Conservation (phyloP, 2,797 vertebrate species). For the Hybognathus amarus region DNA sequence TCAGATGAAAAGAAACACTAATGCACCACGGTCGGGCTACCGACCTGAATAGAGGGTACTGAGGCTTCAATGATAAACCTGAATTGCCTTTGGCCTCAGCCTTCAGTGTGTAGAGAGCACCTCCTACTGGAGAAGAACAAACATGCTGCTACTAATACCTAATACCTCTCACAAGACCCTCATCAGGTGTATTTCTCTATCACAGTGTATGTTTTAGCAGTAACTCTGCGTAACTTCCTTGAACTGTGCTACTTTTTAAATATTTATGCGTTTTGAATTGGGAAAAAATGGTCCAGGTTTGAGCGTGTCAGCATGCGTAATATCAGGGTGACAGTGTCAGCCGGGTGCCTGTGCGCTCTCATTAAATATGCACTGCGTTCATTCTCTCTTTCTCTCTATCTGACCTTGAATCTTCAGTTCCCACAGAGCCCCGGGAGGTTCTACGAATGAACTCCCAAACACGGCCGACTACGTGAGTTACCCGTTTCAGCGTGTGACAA, state of each 20-base stretch:
- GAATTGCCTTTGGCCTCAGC: slow-evolving; percentile 11
- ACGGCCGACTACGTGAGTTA: slow-evolving; percentile 85
- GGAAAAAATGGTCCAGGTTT: neutral
- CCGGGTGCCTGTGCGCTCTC: neutral
- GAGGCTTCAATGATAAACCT: slow-evolving; percentile 42
- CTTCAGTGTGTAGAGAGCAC: slow-evolving; percentile 39
- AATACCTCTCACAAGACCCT: slow-evolving; percentile 6
- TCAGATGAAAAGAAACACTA: slow-evolving; percentile 53
- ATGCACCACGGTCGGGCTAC: slow-evolving; percentile 45
- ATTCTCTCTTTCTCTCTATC: slow-evolving; percentile 9
- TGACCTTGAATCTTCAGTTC: slow-evolving; percentile 51
- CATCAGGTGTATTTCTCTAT: neutral
- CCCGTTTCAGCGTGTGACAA: slow-evolving; percentile 81
- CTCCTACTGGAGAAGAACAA: slow-evolving; percentile 44
- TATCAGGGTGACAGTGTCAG: slow-evolving; percentile 4
- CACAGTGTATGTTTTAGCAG: neutral
- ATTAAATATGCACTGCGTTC: slow-evolving; percentile 5
- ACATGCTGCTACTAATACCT: neutral
- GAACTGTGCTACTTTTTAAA: slow-evolving; percentile 30
- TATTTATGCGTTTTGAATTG: slow-evolving; percentile 12
- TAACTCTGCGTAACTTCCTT: neutral
- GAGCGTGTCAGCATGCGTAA: neutral
- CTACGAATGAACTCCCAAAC: slow-evolving; percentile 84
- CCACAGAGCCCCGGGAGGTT: slow-evolving; percentile 81
- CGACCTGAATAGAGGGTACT: slow-evolving; percentile 43